A percentile compares a stretch with the other conserved stretches of the same genome.
These are phyloP conservation scores for Eufriesea mexicana DNA, from an alignment of 1,140 invertebrate genomes.

Conservation along the genomic window DNA sequence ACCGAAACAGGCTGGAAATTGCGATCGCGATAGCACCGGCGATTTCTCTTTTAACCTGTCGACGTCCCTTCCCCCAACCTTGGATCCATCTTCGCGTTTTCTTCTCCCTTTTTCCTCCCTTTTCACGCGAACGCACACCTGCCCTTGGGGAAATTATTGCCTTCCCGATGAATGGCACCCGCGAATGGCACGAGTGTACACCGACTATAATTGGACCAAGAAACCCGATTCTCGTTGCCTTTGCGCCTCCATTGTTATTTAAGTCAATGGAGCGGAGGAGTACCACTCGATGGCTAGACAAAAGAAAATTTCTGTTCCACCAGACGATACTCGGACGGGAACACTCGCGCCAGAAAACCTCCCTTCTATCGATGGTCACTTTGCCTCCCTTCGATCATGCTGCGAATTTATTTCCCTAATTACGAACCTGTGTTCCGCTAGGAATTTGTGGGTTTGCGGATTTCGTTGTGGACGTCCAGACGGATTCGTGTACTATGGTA, in stretches of 20 bases:
- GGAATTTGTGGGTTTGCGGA: too few relatives aligned
- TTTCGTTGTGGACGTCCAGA: too few relatives aligned
- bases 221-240: constrained; percentile 43
- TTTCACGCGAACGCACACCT: background rate
- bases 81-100: constrained; percentile 7
- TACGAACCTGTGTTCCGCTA: too few relatives aligned
- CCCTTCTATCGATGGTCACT: constrained; percentile 21
- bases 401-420: too few relatives aligned
- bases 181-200: background rate
- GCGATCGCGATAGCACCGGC: background rate
- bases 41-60: background rate
- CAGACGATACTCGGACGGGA: background rate
- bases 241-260: constrained; percentile 42
- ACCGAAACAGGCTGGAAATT: background rate
- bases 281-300: constrained; percentile 18
- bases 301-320: constrained; percentile 36
- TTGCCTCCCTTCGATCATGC: too few relatives aligned
- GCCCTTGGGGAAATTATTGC: constrained; percentile 29
- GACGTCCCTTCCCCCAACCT: background rate
- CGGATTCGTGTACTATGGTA: too few relatives aligned
- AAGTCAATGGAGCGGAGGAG: constrained; percentile 41
- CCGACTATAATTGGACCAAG: constrained; percentile 38
- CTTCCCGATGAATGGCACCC: constrained; percentile 11
- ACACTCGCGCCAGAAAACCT: constrained; percentile 12
- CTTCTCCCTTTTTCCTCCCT: background rate